Percentiles rank a stretch among this genome's conserved stretches.
Conservation (phyloP, 2,888 invertebrate genomes). For the Chloromyia formosa region DNA sequence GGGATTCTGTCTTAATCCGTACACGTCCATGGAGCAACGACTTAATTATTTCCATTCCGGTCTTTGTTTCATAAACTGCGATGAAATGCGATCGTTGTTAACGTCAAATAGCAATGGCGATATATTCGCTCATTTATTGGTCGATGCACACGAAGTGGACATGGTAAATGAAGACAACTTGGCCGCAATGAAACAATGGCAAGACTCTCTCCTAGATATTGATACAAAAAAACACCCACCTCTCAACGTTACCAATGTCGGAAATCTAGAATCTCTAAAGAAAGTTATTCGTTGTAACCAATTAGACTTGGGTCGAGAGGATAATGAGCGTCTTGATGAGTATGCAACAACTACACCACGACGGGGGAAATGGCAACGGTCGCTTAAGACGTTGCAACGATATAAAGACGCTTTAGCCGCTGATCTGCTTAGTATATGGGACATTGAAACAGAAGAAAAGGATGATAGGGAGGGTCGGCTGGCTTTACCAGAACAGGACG, state of each 20-base stretch:
- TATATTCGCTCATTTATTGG: conserved; percentile 50
- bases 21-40: conserved; percentile 55
- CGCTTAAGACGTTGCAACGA: conserved; percentile 50
- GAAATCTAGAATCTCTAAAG: conserved; percentile 51
- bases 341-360: conserved; percentile 1
- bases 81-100: conserved; percentile 53
- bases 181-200: conserved; percentile 35
- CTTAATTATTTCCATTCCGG: conserved; percentile 57
- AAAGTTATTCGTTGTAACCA: conserved; percentile 54
- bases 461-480: not conserved
- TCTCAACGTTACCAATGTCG: conserved; percentile 38
- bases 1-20: conserved; percentile 54
- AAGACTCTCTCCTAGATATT: conserved; percentile 11
- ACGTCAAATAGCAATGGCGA: conserved; percentile 59
- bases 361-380: conserved; percentile 55
- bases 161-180: conserved; percentile 10
- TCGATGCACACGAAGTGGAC: conserved; percentile 26
- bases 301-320: conserved; percentile 27
- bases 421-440: conserved; percentile 55
- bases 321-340: not conserved
- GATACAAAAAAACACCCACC: not conserved
- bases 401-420: conserved; percentile 56
- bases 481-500: not conserved
- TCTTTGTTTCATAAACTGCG: conserved; percentile 53
- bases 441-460: conserved; percentile 51